Conservation (phyloP, 2,888 invertebrate species). For the Empis livida region DNA sequence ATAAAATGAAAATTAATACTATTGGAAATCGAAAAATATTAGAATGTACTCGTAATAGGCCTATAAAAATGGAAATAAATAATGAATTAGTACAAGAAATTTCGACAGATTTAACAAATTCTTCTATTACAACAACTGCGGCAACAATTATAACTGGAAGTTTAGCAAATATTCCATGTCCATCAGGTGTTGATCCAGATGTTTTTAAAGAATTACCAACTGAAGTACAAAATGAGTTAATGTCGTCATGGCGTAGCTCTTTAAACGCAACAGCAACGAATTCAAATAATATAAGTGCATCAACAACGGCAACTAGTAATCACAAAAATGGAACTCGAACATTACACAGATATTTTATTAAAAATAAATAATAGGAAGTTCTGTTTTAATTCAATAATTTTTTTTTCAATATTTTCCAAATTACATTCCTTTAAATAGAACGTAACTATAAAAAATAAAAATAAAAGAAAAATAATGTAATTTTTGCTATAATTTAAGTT, state of each 20-base stretch:
- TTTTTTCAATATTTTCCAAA: no score
- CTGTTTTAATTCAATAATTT: neutral
- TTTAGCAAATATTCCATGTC: constrained; percentile 39
- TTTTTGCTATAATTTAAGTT: no score
- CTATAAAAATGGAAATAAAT: constrained; percentile 2
- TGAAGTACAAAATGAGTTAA: constrained; percentile 59
- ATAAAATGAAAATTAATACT: neutral
- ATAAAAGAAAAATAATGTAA: no score
- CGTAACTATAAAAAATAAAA: no score
- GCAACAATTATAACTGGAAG: constrained; percentile 18
- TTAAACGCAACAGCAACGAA: constrained; percentile 23
- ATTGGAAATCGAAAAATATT: no score
- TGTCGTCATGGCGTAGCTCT: constrained; percentile 45
- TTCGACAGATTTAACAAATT: constrained; percentile 1
- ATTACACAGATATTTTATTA: constrained; percentile 54
- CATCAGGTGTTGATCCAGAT: constrained; percentile 51
- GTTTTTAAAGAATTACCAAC: constrained; percentile 58
- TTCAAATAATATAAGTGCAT: constrained; percentile 6
- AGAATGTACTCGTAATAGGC: constrained; percentile 1
- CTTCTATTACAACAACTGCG: constrained; percentile 6
- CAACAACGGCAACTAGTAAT: constrained; percentile 5
- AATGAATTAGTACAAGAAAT: neutral
- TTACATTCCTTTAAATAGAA: no score
- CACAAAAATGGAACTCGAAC: constrained; percentile 35
- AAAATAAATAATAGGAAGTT: constrained; percentile 40